phyloP scores from a whole-genome alignment of 2,113 vertebrate species.

The Syngnathus scovelli region DNA sequence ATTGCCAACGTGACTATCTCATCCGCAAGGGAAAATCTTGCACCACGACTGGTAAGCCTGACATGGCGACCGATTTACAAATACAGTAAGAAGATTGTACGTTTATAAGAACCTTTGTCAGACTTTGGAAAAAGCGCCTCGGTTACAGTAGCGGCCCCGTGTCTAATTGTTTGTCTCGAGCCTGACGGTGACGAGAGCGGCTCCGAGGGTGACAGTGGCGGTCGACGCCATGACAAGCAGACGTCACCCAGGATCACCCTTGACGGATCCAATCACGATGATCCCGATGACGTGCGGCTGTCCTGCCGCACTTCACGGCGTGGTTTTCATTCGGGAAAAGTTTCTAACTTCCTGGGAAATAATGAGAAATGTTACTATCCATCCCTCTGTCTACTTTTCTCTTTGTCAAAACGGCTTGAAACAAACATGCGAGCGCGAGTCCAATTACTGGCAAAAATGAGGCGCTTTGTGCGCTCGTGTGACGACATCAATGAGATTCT shows the following conservation, averaged over 20 bases:
- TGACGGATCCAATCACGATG: slow-evolving; percentile 39
- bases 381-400: slow-evolving; percentile 3
- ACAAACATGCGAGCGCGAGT: slow-evolving; percentile 47
- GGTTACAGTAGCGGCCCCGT: slow-evolving; percentile 46
- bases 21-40: no score
- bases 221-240: slow-evolving; percentile 64
- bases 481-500: slow-evolving; percentile 66
- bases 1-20: no score
- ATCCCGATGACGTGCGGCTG: slow-evolving; percentile 35
- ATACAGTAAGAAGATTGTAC: neutral
- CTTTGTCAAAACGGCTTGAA: slow-evolving; percentile 35
- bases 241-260: slow-evolving; percentile 63
- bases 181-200: slow-evolving; percentile 53
- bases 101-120: neutral
- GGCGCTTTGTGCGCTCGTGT: slow-evolving; percentile 54
- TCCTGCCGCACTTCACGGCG: slow-evolving; percentile 23
- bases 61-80: neutral
- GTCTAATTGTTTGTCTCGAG: slow-evolving; percentile 70
- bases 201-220: slow-evolving; percentile 66
- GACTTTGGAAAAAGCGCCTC: neutral
- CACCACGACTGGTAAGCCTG: neutral
- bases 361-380: slow-evolving; percentile 1
- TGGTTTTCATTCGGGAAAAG: neutral
- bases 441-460: slow-evolving; percentile 58
- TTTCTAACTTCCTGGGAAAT: neutral